Base-by-base conservation (phyloP, 2,888 invertebrate species). In the Sycophila texana region DNA sequence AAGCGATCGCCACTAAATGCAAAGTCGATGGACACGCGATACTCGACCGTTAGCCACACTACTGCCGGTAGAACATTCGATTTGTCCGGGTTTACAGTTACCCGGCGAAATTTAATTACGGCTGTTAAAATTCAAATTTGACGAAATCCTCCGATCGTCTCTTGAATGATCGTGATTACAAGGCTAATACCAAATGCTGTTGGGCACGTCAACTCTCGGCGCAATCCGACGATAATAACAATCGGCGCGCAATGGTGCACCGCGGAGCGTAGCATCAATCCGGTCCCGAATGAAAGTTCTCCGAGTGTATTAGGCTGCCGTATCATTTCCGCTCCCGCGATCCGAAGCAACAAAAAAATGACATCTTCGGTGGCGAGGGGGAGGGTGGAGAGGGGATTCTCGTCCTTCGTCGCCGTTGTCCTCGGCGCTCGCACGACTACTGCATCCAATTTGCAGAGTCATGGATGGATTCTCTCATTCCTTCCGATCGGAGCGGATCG, bases 381-480 rank as follows among this genome's bases (percentile, higher is more conserved):
- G 3, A 20, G 39, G 10, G 47, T 4, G 13, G 12, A 26, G 10
- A 39, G 39, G 26, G 57, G 13, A 20, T 18, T 2, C 60, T 61
- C 63, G 10, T 18, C 60, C 16, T 65, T 68, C 63, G 55, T 67
- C 61, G 30, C 47, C 63, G 68, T 63, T 63, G 58, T 58, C 57
- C 66, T 58, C 63, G n/a, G 20, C 47, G 4, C 49, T 22, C 22
- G 26, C 60, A 58, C 61, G 79, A 79, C 79, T 78, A 78, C 78
- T 70, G 81, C 79, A 63, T 81, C 81, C 81, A 81, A 81, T 79
- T 81, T 81, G 81, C 81, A 81, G 79, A 81, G 79, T 81, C 81
- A 81, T 76, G 78, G 78, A 81, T 81, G 79, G 81, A 81, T 81
- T 79, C 81, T 79, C 81, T 79, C 79, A 76, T 81, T 79, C 70